A percentile compares a stretch with the other conserved stretches of the same genome.
phyloP scores from a whole-genome alignment of 2,888 invertebrate species.

The Laothoe populi region DNA sequence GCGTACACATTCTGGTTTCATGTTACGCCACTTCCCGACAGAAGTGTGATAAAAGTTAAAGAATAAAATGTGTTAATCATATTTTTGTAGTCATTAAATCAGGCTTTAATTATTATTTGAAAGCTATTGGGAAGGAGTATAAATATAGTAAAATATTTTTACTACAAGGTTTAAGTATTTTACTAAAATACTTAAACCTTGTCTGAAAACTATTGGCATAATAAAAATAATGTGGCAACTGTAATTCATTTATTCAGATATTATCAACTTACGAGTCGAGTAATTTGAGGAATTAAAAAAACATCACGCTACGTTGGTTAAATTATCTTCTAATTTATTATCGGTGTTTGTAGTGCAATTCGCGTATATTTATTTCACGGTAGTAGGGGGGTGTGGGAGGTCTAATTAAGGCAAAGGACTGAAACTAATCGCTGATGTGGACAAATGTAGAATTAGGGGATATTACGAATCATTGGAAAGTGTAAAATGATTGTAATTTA shows the following conservation, averaged over 20 bases:
- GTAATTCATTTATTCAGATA: too few relatives aligned
- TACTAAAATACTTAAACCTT: too few relatives aligned
- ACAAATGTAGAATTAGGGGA: constrained; percentile 13
- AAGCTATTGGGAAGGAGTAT: too few relatives aligned
- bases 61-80: too few relatives aligned
- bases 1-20: neutral
- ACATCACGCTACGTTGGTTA: neutral
- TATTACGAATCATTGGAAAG: neutral
- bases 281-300: neutral
- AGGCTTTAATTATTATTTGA: too few relatives aligned
- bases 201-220: too few relatives aligned
- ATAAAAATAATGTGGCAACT: too few relatives aligned
- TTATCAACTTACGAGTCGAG: neutral
- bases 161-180: too few relatives aligned
- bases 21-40: neutral
- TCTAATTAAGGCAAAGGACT: constrained; percentile 12
- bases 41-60: too few relatives aligned
- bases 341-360: constrained; percentile 19
- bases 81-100: too few relatives aligned
- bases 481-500: constrained; percentile 13
- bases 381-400: neutral
- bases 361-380: constrained; percentile 5
- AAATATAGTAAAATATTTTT: too few relatives aligned
- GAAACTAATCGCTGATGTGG: constrained; percentile 18
- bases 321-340: constrained; percentile 1